phyloP scores from a whole-genome alignment of 2,113 vertebrate genomes.

The Oncorhynchus masou region DNA sequence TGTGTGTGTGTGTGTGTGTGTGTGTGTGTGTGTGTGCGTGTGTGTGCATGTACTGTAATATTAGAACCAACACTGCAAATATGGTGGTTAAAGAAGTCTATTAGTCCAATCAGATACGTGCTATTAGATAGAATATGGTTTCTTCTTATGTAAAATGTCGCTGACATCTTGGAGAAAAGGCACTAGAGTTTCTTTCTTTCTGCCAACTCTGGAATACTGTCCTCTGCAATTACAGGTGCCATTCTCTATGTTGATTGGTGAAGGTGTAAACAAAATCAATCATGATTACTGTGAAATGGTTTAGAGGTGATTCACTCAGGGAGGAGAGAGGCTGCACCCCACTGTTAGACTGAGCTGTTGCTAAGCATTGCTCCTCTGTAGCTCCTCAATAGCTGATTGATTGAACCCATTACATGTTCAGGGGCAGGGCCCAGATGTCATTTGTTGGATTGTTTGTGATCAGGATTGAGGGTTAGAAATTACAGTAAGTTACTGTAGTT shows the following conservation, averaged over 20 bases:
- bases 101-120: too few species aligned
- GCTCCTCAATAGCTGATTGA: conserved; percentile 61
- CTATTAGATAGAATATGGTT: too few species aligned
- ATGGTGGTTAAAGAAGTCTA: too few species aligned
- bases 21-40: too few species aligned
- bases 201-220: conserved; percentile 24
- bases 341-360: conserved; percentile 17
- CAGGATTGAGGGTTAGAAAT: conserved; percentile 14
- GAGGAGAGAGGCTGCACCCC: conserved; percentile 37
- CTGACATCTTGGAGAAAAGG: not conserved
- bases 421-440: conserved; percentile 52
- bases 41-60: too few species aligned
- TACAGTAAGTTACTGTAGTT: not conserved
- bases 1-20: too few species aligned
- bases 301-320: conserved; percentile 29
- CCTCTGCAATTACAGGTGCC: conserved; percentile 43
- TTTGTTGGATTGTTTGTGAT: conserved; percentile 53
- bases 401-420: conserved; percentile 58
- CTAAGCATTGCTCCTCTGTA: conserved; percentile 19
- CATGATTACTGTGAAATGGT: conserved; percentile 56
- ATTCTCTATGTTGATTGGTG: conserved; percentile 47
- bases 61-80: too few species aligned
- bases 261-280: conserved; percentile 69
- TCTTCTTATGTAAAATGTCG: too few species aligned
- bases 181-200: not conserved